A percentile compares a stretch with the other conserved stretches of the same genome.
Evolutionary conservation across 2,888 invertebrate genomes (phyloP).

Genomic region (Exephanes ischioxanthus): DNA sequence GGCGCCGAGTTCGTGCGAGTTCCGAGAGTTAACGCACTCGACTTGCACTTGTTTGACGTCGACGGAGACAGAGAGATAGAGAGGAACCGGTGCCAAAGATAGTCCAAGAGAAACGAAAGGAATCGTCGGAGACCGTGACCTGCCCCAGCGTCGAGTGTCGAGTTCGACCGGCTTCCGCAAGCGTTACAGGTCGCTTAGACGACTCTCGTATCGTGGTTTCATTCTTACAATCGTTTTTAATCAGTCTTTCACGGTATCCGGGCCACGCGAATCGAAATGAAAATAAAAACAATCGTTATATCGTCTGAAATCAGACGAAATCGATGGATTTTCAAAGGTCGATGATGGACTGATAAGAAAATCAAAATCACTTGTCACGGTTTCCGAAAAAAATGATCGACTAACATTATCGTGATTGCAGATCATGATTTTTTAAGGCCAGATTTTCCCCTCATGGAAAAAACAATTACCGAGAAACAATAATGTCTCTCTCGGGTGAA

Average conservation of each 20-base stretch:
- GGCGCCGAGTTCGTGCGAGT: background rate
- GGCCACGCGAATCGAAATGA: background rate
- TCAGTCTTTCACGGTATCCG: background rate
- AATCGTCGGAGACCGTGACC: conserved; percentile 66
- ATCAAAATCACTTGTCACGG: background rate
- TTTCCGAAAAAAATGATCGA: no score
- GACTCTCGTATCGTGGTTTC: conserved; percentile 31
- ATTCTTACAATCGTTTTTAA: background rate
- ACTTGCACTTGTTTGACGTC: conserved; percentile 22
- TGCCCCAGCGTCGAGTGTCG: conserved; percentile 56
- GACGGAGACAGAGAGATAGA: conserved; percentile 7
- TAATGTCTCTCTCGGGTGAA: background rate
- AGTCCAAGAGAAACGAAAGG: conserved; percentile 50
- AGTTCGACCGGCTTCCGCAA: conserved; percentile 45
- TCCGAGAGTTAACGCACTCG: conserved; percentile 32
- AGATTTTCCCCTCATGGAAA: background rate
- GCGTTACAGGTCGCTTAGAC: conserved; percentile 48
- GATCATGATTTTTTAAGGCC: background rate
- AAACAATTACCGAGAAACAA: background rate
- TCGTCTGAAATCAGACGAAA: background rate
- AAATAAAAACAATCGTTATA: background rate
- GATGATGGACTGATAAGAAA: background rate
- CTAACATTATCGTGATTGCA: background rate
- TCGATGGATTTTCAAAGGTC: background rate
- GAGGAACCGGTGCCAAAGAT: conserved; percentile 65